Base-by-base conservation (phyloP, 2,888 invertebrate genomes). In the Drosophila gaucha region DNA sequence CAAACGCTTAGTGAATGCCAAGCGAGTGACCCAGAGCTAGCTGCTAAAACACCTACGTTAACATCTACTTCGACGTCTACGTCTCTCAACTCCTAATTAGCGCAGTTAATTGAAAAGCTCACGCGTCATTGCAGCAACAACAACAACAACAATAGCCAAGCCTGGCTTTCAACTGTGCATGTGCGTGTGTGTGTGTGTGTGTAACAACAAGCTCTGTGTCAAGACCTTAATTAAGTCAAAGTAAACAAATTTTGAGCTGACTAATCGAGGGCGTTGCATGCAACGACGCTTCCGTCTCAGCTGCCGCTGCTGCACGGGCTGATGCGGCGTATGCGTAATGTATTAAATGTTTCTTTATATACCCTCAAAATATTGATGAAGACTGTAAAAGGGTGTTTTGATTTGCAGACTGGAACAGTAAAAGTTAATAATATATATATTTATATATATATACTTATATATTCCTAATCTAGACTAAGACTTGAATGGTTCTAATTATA, bases 81-180 rank as follows among this genome's bases (percentile, higher is more conserved):
- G 36, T 28, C 50, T 64, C 31, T 39, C 74, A 74, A 73, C 52
- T 47, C 28, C 55, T 77, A 73, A 88, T 86, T 89, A 89, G 64
- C 70, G 72, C 58, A 69, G 65, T 70, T 76, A 80, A 78, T 80
- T 74, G 82, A 80, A 80, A 80, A 74, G 63, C 62, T 69, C 65
- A 73, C 74, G 76, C 73, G 65, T 78, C 67, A 66, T 44, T 10
- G 54, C 30, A 26, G 10, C 43, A 47, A 18, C 35, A 50, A 44
- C 24, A 28, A 20, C 49, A 49, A 47, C 38, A 35, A 8, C 16
- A 9, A 14, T 26, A 26, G 24, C 10, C 41, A 26, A 41, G 24
- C 24, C 14, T 10, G n/a, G 41, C 41, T 41, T 24, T 41, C n/a
- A 6, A 12, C 22, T 12, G 26, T 6, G 16, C 6, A 3, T 16